Base-by-base conservation (phyloP, 2,888 invertebrate genomes). In the Limnephilus lunatus region DNA sequence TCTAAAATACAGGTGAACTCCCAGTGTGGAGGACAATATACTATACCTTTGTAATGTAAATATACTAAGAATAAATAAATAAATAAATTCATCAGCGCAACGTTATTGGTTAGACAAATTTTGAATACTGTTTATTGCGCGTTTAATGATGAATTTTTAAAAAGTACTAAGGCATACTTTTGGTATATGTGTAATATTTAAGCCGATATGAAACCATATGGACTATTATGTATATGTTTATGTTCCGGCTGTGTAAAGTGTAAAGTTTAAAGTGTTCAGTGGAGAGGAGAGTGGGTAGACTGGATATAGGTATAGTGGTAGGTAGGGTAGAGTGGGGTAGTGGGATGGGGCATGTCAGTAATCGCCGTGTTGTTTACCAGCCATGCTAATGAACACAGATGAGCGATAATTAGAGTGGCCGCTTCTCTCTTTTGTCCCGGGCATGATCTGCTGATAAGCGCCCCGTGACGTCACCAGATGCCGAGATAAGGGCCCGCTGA, bases 331-430 rank as follows among this genome's bases (percentile, higher is more conserved):
- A 15, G 19, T n/a, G 44, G 31, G 35, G 4, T n/a, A 15, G 44
- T 48, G 48, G 48, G 30, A 7, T 35, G 30, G 87, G 19, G 68
- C 30, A 31, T n/a, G 82, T 44, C 39, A 44, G 19, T 82, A 90
- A 68, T 90, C 82, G 31, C 48, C 44, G 53, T 30, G 81, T 39
- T 88, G 92, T 91, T 91, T 92, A 91, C 91, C 92, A 81, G 89
- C 89, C 85, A 80, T 81, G 90, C 93, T 93, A 93, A 93, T 93
- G 93, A 93, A 93, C 92, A 92, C 90, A 91, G 93, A 93, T 88
- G 93, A 92, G 91, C 91, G 93, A 92, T 93, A 92, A 92, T 93
- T 92, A 91, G 93, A 90, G 91, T 81, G 91, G 86, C 82, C 90
- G 81, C 81, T 85, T 80, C 48, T 82, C 87, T 91, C 89, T 90